Conservation (phyloP, 2,797 vertebrate species). For the Gymnodraco acuticeps region DNA sequence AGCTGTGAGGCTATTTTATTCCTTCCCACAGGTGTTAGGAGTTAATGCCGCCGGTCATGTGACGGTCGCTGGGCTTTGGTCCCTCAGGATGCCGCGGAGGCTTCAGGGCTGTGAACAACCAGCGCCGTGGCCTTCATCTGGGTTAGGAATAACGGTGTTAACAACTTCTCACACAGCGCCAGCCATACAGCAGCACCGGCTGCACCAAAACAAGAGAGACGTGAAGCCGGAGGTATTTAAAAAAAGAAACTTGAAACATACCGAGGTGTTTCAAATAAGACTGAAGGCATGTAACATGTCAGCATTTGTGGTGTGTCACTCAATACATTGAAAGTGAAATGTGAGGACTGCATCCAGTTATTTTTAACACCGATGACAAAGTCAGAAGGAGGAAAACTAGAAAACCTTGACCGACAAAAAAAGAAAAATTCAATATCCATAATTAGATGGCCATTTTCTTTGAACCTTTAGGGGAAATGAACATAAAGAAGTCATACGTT, state of each 20-base stretch:
- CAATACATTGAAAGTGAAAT: constrained; percentile 15
- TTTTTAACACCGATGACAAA: not conserved
- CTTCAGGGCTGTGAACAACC: constrained; percentile 70
- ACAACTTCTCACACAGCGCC: constrained; percentile 72
- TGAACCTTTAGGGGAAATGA: not conserved
- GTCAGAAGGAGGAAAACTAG: not conserved
- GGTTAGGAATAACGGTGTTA: constrained; percentile 81
- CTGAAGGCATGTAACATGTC: constrained; percentile 24
- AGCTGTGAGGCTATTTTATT: constrained; percentile 64
- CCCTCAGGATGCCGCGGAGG: constrained; percentile 66
- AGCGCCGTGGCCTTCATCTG: constrained; percentile 66
- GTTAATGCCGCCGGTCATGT: constrained; percentile 72
- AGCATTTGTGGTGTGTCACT: constrained; percentile 24
- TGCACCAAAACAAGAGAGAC: constrained; percentile 47
- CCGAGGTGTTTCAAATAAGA: constrained; percentile 34
- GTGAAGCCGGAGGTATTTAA: constrained; percentile 31
- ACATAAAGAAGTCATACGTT: not conserved
- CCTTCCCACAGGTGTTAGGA: constrained; percentile 76
- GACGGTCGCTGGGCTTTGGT: constrained; percentile 54
- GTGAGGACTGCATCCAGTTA: constrained; percentile 2
- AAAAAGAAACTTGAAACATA: constrained; percentile 27
- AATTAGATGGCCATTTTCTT: not conserved
- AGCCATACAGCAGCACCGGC: constrained; percentile 46
- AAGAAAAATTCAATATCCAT: not conserved
- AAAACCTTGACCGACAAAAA: too few relatives aligned